Evolutionary conservation across 2,797 vertebrate species (phyloP).

Genomic region (Nothura maculosa): DNA sequence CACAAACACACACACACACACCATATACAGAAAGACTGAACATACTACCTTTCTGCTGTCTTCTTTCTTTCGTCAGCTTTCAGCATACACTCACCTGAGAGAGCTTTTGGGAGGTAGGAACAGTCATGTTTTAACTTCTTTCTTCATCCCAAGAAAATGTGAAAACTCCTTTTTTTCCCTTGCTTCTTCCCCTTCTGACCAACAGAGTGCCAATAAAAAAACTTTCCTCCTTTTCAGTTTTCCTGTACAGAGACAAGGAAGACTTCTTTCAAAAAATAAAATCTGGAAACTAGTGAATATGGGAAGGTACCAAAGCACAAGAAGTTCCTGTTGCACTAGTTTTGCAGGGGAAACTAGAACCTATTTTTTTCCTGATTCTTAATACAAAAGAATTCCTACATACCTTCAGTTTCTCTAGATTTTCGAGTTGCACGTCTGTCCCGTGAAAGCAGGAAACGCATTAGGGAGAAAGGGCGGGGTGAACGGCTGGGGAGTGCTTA

Average conservation of each 20-base stretch:
- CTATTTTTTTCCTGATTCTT: not conserved
- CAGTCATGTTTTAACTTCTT: slow-evolving; percentile 52
- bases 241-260: not conserved
- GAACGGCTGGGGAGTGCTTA: slow-evolving; percentile 38
- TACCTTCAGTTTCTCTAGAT: not conserved
- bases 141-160: slow-evolving; percentile 56
- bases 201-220: not conserved
- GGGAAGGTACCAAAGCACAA: not conserved
- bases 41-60: not conserved
- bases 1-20: not conserved
- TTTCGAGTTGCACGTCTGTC: not conserved
- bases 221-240: not conserved
- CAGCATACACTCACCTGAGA: slow-evolving; percentile 49
- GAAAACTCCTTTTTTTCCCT: not conserved
- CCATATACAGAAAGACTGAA: not conserved
- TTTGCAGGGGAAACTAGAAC: not conserved
- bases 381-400: not conserved
- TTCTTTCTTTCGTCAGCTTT: not conserved
- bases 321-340: not conserved
- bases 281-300: not conserved
- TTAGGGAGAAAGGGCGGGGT: slow-evolving; percentile 54
- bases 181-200: not conserved
- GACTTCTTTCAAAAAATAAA: not conserved
- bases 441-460: slow-evolving; percentile 67
- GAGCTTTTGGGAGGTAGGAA: not conserved